phyloP scores from a whole-genome alignment of 2,888 invertebrate genomes.

The Isoperla grammatica region DNA sequence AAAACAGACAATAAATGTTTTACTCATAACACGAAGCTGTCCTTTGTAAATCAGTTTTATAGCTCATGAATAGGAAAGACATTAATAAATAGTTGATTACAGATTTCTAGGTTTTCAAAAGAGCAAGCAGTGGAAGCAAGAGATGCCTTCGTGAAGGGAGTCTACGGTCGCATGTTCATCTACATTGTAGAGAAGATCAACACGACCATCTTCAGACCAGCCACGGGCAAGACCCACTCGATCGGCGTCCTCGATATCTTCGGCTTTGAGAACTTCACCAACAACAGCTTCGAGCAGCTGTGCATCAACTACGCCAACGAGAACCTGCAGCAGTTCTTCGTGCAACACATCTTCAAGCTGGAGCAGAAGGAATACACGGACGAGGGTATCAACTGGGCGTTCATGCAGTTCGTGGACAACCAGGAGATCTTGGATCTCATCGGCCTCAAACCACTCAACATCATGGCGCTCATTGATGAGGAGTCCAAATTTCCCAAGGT shows the following conservation, averaged over 20 bases:
- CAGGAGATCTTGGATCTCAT: constrained; percentile 86
- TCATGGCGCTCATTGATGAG: constrained; percentile 90
- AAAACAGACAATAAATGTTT: background rate
- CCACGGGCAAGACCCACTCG: constrained; percentile 55
- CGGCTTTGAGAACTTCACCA: constrained; percentile 92
- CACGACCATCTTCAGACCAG: constrained; percentile 67
- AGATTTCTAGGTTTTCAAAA: constrained; percentile 61
- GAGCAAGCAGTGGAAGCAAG: constrained; percentile 75
- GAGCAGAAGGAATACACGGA: constrained; percentile 90
- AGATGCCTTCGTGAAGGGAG: constrained; percentile 89
- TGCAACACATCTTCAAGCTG: constrained; percentile 90
- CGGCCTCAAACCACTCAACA: constrained; percentile 78
- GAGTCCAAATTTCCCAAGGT: constrained; percentile 77
- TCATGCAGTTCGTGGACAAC: constrained; percentile 89
- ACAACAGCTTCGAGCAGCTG: constrained; percentile 88
- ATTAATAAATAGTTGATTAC: background rate
- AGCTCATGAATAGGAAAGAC: background rate
- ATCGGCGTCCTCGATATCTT: constrained; percentile 95
- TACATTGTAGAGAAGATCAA: constrained; percentile 89
- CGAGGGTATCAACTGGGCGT: constrained; percentile 87
- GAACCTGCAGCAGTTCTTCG: constrained; percentile 93
- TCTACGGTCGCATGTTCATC: constrained; percentile 87
- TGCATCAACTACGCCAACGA: constrained; percentile 98
- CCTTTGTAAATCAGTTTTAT: too few relatives aligned
- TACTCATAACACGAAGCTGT: background rate